Evolutionary conservation across 2,797 vertebrate genomes (phyloP), one percentile per base, ranked within the genome.

Genomic region (Australoheros facetus): DNA sequence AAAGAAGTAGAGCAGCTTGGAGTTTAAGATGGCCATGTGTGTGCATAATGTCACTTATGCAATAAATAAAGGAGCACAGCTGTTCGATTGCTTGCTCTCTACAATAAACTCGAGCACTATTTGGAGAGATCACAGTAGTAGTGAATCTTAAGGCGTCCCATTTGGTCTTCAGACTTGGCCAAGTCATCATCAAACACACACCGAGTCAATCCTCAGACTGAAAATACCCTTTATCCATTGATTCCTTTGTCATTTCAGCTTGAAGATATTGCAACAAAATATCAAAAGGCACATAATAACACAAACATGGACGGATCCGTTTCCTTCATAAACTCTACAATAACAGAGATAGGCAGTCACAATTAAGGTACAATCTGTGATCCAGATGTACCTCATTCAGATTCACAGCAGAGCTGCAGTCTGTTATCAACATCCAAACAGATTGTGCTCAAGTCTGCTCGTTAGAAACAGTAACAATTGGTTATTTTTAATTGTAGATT

Each of bases 71-170:
- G 26, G 10, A 23, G 5, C 66, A 26, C 53, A 81, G 59, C 66
- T 77, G 53, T 60, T 79, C 19, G 28, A 55, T 81, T 87, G 76
- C 71, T 84, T 69, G 45, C 78, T 53, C 64, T 56, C 45, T 26
- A 32, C 3, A 32, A 23, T 28, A 70, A 84, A 74, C 48, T 53
- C 59, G 5, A 72, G 66, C 37, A 48, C 17, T 62, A 45, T 83
- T 85, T 80, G 56, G 37, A 84, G 28, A 32, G 13, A 55, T 84
- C 45, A 28, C 48, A 55, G 23, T 54, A n/a, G 7, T 58, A 73
- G 13, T 82, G 57, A 80, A 83, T 88, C 75, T 83, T 34, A 57
- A 53, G 28, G 53, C 56, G n/a, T 82, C 32, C 2, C 42, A 37
- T 80, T 84, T 28, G 23, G 42, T 71, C 54, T 58, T 55, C 10